Base-by-base conservation (phyloP, 1,140 invertebrate genomes). In the Dolichoris vasculosae region DNA sequence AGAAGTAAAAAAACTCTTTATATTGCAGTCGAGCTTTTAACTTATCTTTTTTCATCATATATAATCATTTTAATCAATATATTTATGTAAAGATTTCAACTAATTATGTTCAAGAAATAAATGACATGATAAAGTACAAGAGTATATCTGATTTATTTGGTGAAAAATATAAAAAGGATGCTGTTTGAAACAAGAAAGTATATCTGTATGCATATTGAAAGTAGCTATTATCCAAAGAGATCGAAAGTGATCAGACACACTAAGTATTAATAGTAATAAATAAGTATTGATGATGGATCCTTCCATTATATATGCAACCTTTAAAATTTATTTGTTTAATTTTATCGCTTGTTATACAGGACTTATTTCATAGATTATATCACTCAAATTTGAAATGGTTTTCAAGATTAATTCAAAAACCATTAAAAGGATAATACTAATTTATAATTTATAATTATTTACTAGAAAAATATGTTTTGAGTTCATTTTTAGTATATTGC, bases 241-340 rank as follows among this genome's bases (percentile, higher is more conserved):
- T 84, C 46, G 83, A 84, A 77, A 84, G 83, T 80, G 64, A 79
- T 46, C 75, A 51, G 46, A 73, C 63, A 20, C 59, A 43, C 30
- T 77, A n/a, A n/a, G n/a, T n/a, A n/a, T n/a, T n/a, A n/a, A n/a
- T n/a, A n/a, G n/a, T n/a, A n/a, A 69, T 84, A 2, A 59, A 59
- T 59, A 59, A 7, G 23, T 32, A 48, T 78, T 2, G 40, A 40
- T 84, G 46, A 69, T 48, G 23, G 11, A 69, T 11, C 64, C 64
- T 64, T 77, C 43, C 73, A 77, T 83, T 30, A 17, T 48, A 30
- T 30, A 55, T 71, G n/a, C 13, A 35, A 73, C 7, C 32, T 17
- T 59, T 59, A 59, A 59, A 59, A 59, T 59, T 59, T 26, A 26
- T 59, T 59, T 26, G 23, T 23, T 59, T 26, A 59, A 59, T 4